phyloP scores from a whole-genome alignment of 2,888 invertebrate genomes.

The Ennomos erosarius region DNA sequence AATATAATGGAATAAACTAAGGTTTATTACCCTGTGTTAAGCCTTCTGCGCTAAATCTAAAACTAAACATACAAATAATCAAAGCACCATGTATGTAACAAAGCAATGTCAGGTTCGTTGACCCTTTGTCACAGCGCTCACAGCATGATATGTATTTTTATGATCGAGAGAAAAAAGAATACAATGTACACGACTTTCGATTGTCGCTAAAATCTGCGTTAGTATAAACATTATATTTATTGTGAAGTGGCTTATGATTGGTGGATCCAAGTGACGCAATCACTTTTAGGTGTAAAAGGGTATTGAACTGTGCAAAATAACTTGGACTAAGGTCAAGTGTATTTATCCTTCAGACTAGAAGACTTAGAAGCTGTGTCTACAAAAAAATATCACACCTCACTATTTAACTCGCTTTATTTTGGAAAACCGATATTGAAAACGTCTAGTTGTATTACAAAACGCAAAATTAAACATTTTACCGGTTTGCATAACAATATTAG shows the following conservation, averaged over 20 bases:
- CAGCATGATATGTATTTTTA: not conserved
- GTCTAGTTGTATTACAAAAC: no score
- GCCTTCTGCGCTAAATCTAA: not conserved
- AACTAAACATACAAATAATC: not conserved
- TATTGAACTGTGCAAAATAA: slow-evolving; percentile 4
- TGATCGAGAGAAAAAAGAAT: slow-evolving; percentile 6
- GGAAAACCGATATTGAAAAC: no score
- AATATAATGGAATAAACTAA: no score
- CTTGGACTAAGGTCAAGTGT: not conserved
- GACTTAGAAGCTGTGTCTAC: no score
- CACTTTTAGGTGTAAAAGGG: slow-evolving; percentile 1
- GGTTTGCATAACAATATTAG: no score
- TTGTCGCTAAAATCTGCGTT: slow-evolving; percentile 8
- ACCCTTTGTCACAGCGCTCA: not conserved
- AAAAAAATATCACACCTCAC: no score
- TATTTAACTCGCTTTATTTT: no score
- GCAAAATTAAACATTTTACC: no score
- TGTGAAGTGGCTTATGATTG: not conserved
- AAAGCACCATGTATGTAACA: not conserved
- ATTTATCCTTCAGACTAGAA: no score
- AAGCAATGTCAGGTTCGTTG: slow-evolving; percentile 21
- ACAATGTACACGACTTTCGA: slow-evolving; percentile 13
- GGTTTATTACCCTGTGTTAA: no score
- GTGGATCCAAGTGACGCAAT: slow-evolving; percentile 3
- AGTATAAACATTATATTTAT: slow-evolving; percentile 3